Base-by-base conservation (phyloP, 2,888 invertebrate species). In the Nomada fucata region DNA sequence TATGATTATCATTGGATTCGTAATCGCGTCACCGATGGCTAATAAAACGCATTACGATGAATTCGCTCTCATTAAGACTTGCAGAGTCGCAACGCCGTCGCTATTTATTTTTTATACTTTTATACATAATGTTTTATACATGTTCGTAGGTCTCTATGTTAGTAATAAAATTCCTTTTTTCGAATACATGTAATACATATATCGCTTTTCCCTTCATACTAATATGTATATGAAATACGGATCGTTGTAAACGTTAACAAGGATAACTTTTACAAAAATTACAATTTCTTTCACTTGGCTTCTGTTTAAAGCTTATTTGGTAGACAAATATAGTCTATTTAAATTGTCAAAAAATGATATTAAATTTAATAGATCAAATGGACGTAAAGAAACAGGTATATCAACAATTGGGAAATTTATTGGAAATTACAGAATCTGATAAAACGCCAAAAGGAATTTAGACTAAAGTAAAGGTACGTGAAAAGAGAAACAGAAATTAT, bases 61-160 rank as follows among this genome's bases (percentile, higher is more conserved):
- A 84, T 83, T 82, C 82, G 76, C 82, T 81, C 82, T 79, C 77
- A 80, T 70, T 72, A 76, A 82, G 75, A 83, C 81, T 83, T 81
- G 26, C 68, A 76, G 82, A 83, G 68, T 86, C 73, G 86, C 83
- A 67, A 72, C 76, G 80, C 79, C 64, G 88, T 86, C 86, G 86
- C 87, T 90, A 91, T 91, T 90, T 91, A 92, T 92, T 92, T 92
- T 92, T 92, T 92, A 92, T 92, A 92, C 91, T 92, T 92, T 91
- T 92, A 90, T 92, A 92, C 89, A 86, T 80, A 84, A 78, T 78
- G 74, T 89, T 87, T 36, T 89, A 86, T 83, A 89, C 83, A 79
- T 84, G 70, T 82, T 84, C 79, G 77, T 79, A 79, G 73, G 71
- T 81, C 77, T 83, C 86, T 85, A 80, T 80, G 85, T 86, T 89